Evolutionary conservation across 2,888 invertebrate genomes (phyloP).

Genomic region (Sinhomidia bicolor): DNA sequence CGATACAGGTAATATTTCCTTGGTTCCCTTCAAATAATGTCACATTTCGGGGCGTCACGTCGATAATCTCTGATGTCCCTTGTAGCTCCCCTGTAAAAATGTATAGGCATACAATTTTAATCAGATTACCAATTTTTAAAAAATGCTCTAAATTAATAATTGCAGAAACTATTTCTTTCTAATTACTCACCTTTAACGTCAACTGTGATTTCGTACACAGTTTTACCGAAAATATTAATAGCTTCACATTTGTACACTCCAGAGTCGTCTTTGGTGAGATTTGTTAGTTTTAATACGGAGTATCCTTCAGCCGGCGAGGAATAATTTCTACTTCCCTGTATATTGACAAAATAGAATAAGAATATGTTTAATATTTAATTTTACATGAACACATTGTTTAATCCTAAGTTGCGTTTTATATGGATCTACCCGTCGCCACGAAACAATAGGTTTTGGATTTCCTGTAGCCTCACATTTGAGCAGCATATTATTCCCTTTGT

Average conservation of each 20-base stretch:
- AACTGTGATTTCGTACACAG: slow-evolving; percentile 69
- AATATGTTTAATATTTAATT: too few species aligned
- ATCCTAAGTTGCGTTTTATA: too few species aligned
- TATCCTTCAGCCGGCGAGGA: slow-evolving; percentile 60
- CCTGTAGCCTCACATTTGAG: slow-evolving; percentile 79
- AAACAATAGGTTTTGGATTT: slow-evolving; percentile 77
- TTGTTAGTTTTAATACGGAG: slow-evolving; percentile 73
- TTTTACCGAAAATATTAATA: slow-evolving; percentile 75
- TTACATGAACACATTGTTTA: too few species aligned
- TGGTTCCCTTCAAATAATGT: slow-evolving; percentile 75
- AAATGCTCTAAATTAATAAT: not conserved
- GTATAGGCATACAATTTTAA: too few species aligned
- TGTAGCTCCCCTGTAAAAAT: slow-evolving; percentile 62
- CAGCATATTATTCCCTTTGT: slow-evolving; percentile 67
- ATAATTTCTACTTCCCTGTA: slow-evolving; percentile 73
- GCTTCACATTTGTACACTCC: slow-evolving; percentile 79
- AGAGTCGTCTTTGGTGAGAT: slow-evolving; percentile 73
- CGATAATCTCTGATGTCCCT: slow-evolving; percentile 77
- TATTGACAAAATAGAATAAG: not conserved
- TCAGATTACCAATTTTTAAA: not conserved
- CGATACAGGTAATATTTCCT: slow-evolving; percentile 78
- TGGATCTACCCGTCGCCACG: slow-evolving; percentile 76
- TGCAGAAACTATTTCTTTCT: too few species aligned
- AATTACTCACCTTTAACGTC: slow-evolving; percentile 75
- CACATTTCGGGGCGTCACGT: slow-evolving; percentile 78